Evolutionary conservation across 2,113 vertebrate species (phyloP).

Genomic region (Tachysurus fulvidraco): DNA sequence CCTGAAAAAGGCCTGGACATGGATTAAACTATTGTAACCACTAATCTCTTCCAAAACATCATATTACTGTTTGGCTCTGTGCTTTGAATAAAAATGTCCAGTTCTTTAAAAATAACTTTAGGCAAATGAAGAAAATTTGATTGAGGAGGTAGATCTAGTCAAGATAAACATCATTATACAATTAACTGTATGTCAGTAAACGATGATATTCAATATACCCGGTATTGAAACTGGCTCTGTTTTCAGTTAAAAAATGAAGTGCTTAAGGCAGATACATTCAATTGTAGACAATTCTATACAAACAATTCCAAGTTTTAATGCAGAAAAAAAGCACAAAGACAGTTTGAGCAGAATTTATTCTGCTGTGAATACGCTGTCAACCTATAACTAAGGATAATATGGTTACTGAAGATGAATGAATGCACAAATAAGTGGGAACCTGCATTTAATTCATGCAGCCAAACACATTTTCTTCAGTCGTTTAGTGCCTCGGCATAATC

Average conservation of each 20-base stretch:
- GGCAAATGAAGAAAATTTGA: constrained; percentile 6
- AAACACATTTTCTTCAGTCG: constrained; percentile 19
- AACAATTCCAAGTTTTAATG: neutral
- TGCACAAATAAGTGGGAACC: neutral
- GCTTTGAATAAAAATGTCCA: neutral
- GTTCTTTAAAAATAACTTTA: neutral
- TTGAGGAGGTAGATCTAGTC: constrained; percentile 22
- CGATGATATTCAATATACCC: neutral
- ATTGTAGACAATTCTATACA: neutral
- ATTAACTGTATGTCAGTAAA: neutral
- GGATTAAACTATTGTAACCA: constrained; percentile 25
- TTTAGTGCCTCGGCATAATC: neutral
- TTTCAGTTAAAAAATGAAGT: neutral
- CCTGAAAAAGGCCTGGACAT: constrained; percentile 51
- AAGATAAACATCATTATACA: neutral
- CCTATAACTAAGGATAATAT: neutral
- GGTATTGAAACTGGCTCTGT: neutral
- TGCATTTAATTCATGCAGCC: neutral
- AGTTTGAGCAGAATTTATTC: neutral
- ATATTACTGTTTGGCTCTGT: constrained; percentile 30
- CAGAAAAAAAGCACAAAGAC: neutral
- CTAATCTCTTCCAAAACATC: constrained; percentile 1
- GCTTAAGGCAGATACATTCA: neutral
- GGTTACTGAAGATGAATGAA: constrained; percentile 8
- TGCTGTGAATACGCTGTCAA: neutral